Evolutionary conservation across 2,113 vertebrate genomes (phyloP).

Genomic region (Helogale parvula): DNA sequence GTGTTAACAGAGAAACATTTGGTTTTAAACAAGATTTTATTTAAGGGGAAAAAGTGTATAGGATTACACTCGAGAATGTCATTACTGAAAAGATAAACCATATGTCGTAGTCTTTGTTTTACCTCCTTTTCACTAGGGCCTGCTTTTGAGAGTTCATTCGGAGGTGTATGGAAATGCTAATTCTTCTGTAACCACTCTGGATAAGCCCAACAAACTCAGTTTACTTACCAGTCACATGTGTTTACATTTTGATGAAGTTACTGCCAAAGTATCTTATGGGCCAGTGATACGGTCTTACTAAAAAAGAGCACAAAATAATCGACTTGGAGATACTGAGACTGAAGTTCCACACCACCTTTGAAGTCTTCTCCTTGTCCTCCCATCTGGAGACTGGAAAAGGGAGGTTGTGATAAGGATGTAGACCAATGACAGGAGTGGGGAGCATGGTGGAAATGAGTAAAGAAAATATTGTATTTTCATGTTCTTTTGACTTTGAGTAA

Average conservation of each 20-base stretch:
- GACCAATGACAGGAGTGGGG: neutral
- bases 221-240: neutral
- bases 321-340: neutral
- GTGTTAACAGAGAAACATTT: slow-evolving; percentile 73
- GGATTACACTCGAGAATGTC: slow-evolving; percentile 78
- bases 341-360: too few relatives aligned
- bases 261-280: neutral
- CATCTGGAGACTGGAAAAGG: neutral
- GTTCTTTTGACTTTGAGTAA: neutral
- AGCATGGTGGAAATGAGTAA: neutral
- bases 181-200: slow-evolving; percentile 3
- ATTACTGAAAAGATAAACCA: slow-evolving; percentile 80
- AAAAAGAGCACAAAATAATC: neutral
- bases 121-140: neutral
- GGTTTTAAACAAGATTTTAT: slow-evolving; percentile 79
- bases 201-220: neutral
- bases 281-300: neutral
- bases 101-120: slow-evolving; percentile 65
- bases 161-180: slow-evolving; percentile 61
- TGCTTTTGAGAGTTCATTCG: slow-evolving; percentile 47
- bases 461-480: neutral
- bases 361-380: fast-evolving
- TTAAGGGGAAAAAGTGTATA: slow-evolving; percentile 75
- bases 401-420: neutral
- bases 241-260: neutral